Evolutionary conservation across 2,888 invertebrate species (phyloP).

Genomic region (Netelia melanura): DNA sequence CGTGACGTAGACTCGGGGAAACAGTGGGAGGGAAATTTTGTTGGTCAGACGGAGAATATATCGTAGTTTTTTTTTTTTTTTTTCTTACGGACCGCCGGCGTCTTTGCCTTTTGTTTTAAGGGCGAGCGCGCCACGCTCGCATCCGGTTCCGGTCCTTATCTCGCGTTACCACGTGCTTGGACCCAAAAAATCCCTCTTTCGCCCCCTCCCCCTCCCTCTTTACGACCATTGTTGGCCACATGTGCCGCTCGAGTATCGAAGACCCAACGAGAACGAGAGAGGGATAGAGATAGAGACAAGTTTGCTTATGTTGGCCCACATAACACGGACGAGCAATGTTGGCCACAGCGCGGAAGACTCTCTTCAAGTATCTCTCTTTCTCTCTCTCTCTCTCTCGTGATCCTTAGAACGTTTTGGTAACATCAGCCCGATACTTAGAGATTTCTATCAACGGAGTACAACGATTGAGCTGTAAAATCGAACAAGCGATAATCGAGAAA

Average conservation of each 20-base stretch:
- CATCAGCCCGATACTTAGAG: slow-evolving; percentile 36
- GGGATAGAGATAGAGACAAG: slow-evolving; percentile 57
- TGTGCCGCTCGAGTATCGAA: slow-evolving; percentile 71
- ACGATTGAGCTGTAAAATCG: slow-evolving; percentile 26
- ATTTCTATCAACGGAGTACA: slow-evolving; percentile 39
- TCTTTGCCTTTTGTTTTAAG: slow-evolving; percentile 75
- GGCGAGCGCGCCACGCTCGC: slow-evolving; percentile 64
- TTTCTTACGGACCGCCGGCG: slow-evolving; percentile 55
- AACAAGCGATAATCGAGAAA: neutral
- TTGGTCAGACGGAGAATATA: neutral
- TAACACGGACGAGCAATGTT: slow-evolving; percentile 72
- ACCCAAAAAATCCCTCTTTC: slow-evolving; percentile 50
- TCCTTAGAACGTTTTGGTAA: slow-evolving; percentile 63
- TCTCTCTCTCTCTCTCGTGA: slow-evolving; percentile 42
- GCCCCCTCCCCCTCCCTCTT: slow-evolving; percentile 23
- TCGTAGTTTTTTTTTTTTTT: neutral
- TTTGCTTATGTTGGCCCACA: slow-evolving; percentile 78
- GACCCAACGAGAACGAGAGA: slow-evolving; percentile 16
- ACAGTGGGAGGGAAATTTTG: no score
- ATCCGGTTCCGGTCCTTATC: slow-evolving; percentile 83
- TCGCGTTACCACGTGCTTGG: slow-evolving; percentile 77
- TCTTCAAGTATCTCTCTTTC: slow-evolving; percentile 53
- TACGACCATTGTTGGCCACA: slow-evolving; percentile 78
- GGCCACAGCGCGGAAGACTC: slow-evolving; percentile 51
- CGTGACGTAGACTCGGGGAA: neutral